Evolutionary conservation across 2,888 invertebrate species (phyloP).

Genomic region (Drosophila incognita): DNA sequence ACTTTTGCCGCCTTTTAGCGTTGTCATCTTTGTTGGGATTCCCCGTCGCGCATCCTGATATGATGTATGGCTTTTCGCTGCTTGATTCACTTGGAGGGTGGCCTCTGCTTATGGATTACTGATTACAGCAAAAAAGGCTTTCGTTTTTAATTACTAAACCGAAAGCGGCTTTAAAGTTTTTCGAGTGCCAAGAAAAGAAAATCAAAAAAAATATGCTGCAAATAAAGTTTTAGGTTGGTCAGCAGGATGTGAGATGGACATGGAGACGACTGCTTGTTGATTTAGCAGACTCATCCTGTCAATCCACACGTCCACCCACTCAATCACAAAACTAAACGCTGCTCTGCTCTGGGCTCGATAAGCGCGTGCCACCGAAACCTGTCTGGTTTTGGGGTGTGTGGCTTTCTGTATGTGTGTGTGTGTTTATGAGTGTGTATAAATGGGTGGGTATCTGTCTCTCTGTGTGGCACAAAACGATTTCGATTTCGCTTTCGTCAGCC

Average conservation of each 20-base stretch:
- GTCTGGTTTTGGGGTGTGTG: constrained; percentile 25
- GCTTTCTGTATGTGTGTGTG: not conserved
- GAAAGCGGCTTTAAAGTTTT: constrained; percentile 37
- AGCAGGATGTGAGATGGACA: constrained; percentile 5
- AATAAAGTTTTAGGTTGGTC: constrained; percentile 7
- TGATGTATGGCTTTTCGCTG: constrained; percentile 75
- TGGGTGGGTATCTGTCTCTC: constrained; percentile 28
- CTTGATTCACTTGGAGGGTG: constrained; percentile 44
- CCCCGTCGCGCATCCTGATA: constrained; percentile 63
- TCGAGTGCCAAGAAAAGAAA: not conserved
- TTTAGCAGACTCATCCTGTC: constrained; percentile 82
- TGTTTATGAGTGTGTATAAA: not conserved
- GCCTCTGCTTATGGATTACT: constrained; percentile 40
- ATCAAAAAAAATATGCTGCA: constrained; percentile 13
- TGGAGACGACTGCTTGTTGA: constrained; percentile 66
- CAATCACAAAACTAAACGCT: constrained; percentile 78
- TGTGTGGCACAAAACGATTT: constrained; percentile 66
- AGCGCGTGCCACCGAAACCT: constrained; percentile 67
- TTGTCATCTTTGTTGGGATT: constrained; percentile 74
- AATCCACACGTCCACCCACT: constrained; percentile 82
- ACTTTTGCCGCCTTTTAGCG: constrained; percentile 63
- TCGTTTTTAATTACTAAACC: constrained; percentile 65
- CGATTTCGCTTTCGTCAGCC: constrained; percentile 56
- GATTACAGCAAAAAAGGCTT: constrained; percentile 59
- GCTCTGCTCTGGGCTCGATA: constrained; percentile 65